Evolutionary conservation across 2,797 vertebrate species (phyloP), one percentile per base, ranked within the genome.

Genomic region (Cheracebus regulus): DNA sequence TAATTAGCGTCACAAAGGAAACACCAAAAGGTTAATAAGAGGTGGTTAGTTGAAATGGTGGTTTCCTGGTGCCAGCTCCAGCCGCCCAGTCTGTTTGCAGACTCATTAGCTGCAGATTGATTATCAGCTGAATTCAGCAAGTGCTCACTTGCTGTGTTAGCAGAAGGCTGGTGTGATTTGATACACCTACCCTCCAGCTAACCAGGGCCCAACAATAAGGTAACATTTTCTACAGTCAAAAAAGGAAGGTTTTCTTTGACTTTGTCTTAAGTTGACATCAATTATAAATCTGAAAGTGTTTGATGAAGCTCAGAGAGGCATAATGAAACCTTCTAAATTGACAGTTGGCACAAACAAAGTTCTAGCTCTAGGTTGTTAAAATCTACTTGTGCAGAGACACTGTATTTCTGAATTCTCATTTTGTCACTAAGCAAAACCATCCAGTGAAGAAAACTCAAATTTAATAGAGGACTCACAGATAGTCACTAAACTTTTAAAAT

Each of bases 81-180:
- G 98, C 97, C 97, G 92, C 95, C 98, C 98, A 98, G 97, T 97
- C 98, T 98, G 98, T 98, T 98, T 99, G 98, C 98, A 98, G 98
- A 98, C 97, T 98, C 98, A 99, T 99, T 99, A 99, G 99, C 98
- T 98, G 97, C 95, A 98, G 93, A 98, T 98, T 98, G 98, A 98
- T 99, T 98, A 95, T 96, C 91, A 98, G 96, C 96, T 98, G 97
- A 98, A 98, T 98, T 96, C 19, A 90, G 97, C 95, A 98, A 98
- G 97, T 78, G 97, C 91, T 98, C 93, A 86, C 95, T 97, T 98
- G 97, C 98, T 98, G 96, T 0, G 96, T 92, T 98, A 98, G 98
- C 98, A 98, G 97, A 98, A 96, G 97, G 97, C 98, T 98, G 50
- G 58, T 97, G 86, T 98, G 98, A 98, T 96, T 98, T 95, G 28